phyloP scores from a whole-genome alignment of 1,140 invertebrate species.

The Neotoxoptera formosana region DNA sequence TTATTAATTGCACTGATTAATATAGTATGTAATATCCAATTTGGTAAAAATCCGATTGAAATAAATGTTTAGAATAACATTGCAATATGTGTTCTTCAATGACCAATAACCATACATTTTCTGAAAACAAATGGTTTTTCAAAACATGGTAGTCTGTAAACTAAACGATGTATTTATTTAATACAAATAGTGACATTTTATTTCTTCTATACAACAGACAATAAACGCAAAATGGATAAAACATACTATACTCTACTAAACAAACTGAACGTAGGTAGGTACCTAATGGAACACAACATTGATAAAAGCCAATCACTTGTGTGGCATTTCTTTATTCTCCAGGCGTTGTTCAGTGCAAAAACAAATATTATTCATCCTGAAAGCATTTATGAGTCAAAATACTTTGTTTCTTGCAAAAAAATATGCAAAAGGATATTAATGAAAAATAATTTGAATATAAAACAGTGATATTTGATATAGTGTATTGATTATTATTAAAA shows the following conservation, averaged over 20 bases:
- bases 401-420: constrained; percentile 33
- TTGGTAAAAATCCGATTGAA: background rate
- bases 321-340: constrained; percentile 35
- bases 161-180: background rate
- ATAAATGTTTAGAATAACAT: constrained; percentile 12
- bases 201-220: background rate
- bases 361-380: constrained; percentile 50
- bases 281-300: constrained; percentile 49
- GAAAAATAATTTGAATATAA: constrained; percentile 51
- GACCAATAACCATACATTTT: constrained; percentile 40
- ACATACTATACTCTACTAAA: constrained; percentile 46
- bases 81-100: constrained; percentile 28
- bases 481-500: constrained; percentile 55
- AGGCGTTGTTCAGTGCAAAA: constrained; percentile 15
- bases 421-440: constrained; percentile 42
- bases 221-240: constrained; percentile 47
- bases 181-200: constrained; percentile 20
- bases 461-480: constrained; percentile 26
- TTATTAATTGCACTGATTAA: constrained; percentile 10
- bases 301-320: constrained; percentile 39
- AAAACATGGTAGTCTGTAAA: background rate
- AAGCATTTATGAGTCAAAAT: constrained; percentile 51
- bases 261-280: constrained; percentile 39
- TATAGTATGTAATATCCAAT: constrained; percentile 47
- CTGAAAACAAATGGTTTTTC: constrained; percentile 28